These are phyloP conservation scores for Okapia johnstoni DNA, from an alignment of 2,113 vertebrate species.

Conservation along the genomic window DNA sequence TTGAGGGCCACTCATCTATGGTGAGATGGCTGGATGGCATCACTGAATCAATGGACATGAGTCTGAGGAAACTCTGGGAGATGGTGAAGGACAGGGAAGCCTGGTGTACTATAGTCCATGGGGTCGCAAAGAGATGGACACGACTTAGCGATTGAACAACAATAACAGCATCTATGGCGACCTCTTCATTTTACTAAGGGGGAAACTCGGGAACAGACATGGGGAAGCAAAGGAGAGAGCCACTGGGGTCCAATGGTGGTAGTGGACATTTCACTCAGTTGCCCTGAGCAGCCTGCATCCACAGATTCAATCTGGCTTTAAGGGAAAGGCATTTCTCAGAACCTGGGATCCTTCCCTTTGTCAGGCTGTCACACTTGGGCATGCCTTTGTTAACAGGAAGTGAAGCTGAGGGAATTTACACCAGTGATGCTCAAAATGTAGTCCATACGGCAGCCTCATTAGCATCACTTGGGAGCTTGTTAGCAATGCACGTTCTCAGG, in stretches of 20 bases:
- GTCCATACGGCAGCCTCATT: neutral
- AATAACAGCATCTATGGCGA: neutral
- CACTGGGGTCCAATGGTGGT: too few species aligned
- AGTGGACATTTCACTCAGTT: neutral
- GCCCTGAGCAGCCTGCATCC: neutral
- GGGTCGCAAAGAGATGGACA: neutral
- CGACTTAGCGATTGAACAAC: neutral
- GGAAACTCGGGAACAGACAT: neutral
- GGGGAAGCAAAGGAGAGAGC: neutral
- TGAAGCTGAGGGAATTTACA: neutral
- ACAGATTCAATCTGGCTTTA: neutral
- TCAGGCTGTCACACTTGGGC: too few species aligned
- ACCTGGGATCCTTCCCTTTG: neutral
- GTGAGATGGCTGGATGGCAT: neutral
- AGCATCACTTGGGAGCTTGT: neutral
- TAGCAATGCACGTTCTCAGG: neutral
- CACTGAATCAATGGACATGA: neutral
- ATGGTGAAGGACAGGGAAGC: neutral
- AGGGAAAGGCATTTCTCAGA: neutral
- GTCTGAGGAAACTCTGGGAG: neutral
- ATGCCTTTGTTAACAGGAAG: neutral
- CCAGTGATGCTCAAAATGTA: neutral
- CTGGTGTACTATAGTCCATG: neutral
- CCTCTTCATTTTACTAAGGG: neutral
- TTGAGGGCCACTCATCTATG: neutral